These are phyloP conservation scores for Heliothis subflexa DNA, from an alignment of 1,140 invertebrate genomes.

Conservation along the genomic window DNA sequence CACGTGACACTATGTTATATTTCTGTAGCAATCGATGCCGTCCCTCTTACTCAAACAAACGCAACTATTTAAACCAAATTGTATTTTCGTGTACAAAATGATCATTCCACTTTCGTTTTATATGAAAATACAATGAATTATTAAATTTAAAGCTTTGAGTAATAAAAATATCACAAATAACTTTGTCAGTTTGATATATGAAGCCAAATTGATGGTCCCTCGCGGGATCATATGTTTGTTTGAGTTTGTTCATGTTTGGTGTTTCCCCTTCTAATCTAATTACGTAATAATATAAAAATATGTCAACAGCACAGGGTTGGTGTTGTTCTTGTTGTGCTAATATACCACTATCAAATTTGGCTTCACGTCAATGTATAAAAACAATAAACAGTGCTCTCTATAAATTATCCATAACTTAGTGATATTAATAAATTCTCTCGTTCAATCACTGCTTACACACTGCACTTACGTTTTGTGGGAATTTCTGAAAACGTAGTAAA, in stretches of 20 bases:
- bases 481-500: conserved; percentile 55
- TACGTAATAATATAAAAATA: conserved; percentile 39
- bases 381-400: conserved; percentile 40
- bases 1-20: conserved; percentile 60
- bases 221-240: neutral
- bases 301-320: neutral
- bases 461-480: conserved; percentile 55
- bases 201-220: conserved; percentile 37
- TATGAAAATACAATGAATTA: conserved; percentile 54
- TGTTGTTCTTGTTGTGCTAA: conserved; percentile 1
- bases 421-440: conserved; percentile 29
- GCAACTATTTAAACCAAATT: conserved; percentile 34
- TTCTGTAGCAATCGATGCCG: conserved; percentile 58
- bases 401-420: conserved; percentile 38
- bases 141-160: conserved; percentile 69
- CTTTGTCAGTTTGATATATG: conserved; percentile 51
- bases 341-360: conserved; percentile 41
- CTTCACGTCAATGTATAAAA: conserved; percentile 42
- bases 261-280: neutral
- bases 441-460: conserved; percentile 48
- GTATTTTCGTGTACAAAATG: conserved; percentile 21
- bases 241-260: conserved; percentile 17
- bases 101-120: conserved; percentile 34
- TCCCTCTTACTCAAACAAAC: conserved; percentile 32
- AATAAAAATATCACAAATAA: conserved; percentile 71